phyloP scores from a whole-genome alignment of 92 coral and sea anemone genomes.

The Porites lobata region DNA sequence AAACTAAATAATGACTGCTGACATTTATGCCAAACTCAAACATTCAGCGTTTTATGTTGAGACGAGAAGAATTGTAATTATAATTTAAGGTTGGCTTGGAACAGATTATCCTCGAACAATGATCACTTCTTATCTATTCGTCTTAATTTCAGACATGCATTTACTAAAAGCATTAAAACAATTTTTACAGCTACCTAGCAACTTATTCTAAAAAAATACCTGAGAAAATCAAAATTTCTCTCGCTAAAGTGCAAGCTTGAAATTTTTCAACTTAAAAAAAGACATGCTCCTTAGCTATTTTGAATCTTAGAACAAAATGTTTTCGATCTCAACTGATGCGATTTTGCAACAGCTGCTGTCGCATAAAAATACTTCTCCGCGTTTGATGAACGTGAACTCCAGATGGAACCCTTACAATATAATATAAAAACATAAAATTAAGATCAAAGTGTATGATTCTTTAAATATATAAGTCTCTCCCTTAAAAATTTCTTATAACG shows the following conservation, averaged over 20 bases:
- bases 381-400: constrained; percentile 22
- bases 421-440: neutral
- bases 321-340: constrained; percentile 21
- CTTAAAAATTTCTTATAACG: neutral
- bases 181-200: constrained; percentile 53
- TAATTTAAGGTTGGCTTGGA: constrained; percentile 39
- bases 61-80: constrained; percentile 28
- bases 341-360: constrained; percentile 40
- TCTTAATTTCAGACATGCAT: constrained; percentile 60
- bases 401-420: neutral
- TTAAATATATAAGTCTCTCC: constrained; percentile 27
- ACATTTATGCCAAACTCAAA: constrained; percentile 31
- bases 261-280: constrained; percentile 6
- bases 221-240: constrained; percentile 9
- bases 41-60: constrained; percentile 7
- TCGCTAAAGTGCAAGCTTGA: neutral
- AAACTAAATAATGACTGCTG: constrained; percentile 21
- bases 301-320: constrained; percentile 26
- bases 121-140: constrained; percentile 41
- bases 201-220: constrained; percentile 34
- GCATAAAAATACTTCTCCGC: constrained; percentile 16
- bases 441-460: constrained; percentile 22
- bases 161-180: constrained; percentile 52
- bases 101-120: constrained; percentile 45
- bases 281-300: constrained; percentile 22